phyloP scores from a whole-genome alignment of 2,888 invertebrate genomes.

The Acanthacorydalis orientalis region DNA sequence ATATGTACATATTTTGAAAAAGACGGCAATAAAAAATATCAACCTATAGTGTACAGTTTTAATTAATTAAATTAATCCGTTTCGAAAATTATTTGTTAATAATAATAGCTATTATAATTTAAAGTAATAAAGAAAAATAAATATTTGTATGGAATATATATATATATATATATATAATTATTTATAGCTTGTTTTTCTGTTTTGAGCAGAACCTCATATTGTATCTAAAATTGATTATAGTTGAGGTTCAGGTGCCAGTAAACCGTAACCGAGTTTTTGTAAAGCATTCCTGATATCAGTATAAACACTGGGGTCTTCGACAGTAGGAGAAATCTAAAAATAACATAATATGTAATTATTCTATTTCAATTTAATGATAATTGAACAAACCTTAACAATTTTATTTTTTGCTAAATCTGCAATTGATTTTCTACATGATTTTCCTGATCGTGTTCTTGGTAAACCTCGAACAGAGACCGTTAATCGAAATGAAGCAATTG shows the following conservation, averaged over 20 bases:
- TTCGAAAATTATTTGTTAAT: too few species aligned
- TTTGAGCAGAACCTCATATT: too few species aligned
- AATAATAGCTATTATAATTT: too few species aligned
- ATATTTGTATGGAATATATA: too few species aligned
- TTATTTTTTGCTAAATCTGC: conserved; percentile 71
- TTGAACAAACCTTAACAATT: conserved; percentile 43
- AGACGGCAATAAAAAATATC: too few species aligned
- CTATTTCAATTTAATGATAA: conserved; percentile 1
- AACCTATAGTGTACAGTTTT: too few species aligned
- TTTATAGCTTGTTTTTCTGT: too few species aligned
- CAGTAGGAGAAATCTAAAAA: conserved; percentile 57
- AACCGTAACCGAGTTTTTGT: conserved; percentile 59
- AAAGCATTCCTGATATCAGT: conserved; percentile 58
- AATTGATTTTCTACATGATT: conserved; percentile 63
- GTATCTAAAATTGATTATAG: conserved; percentile 1
- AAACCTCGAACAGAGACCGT: conserved; percentile 63
- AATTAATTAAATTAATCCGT: too few species aligned
- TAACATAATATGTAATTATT: conserved; percentile 4
- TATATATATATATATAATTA: too few species aligned
- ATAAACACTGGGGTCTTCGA: conserved; percentile 75
- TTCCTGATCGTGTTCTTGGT: conserved; percentile 79
- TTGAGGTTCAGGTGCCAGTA: conserved; percentile 50
- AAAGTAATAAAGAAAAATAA: too few species aligned
- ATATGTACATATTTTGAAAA: too few species aligned
- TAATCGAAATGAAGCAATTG: conserved; percentile 75